phyloP scores from a whole-genome alignment of 2,888 invertebrate species.

The Spicauda simplicius region DNA sequence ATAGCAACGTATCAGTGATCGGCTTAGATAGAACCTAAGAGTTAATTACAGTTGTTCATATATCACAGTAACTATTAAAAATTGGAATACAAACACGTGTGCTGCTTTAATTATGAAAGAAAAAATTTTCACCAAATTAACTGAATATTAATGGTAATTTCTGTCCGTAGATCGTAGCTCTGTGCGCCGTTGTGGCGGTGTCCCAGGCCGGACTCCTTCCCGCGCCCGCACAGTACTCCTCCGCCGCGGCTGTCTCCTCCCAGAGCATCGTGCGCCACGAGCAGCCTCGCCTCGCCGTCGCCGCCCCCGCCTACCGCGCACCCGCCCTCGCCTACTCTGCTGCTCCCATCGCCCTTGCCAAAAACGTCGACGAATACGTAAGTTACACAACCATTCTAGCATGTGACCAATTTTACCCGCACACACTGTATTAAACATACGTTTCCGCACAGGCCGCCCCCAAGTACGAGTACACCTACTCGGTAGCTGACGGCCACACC shows the following conservation, averaged over 20 bases:
- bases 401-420: background rate
- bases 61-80: too few relatives aligned
- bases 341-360: conserved; percentile 39
- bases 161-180: conserved; percentile 41
- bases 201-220: conserved; percentile 55
- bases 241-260: conserved; percentile 63
- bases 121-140: too few relatives aligned
- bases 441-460: conserved; percentile 62
- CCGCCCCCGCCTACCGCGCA: conserved; percentile 35
- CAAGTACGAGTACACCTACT: conserved; percentile 81
- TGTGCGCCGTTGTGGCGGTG: conserved; percentile 53
- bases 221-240: conserved; percentile 65
- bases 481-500: conserved; percentile 83
- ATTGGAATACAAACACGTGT: too few relatives aligned
- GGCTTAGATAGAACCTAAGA: too few relatives aligned
- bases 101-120: too few relatives aligned
- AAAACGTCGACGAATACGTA: conserved; percentile 51
- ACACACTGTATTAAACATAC: background rate
- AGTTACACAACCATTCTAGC: conserved; percentile 23
- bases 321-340: conserved; percentile 3
- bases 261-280: too few relatives aligned
- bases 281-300: conserved; percentile 54
- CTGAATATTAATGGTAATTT: background rate
- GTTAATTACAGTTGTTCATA: too few relatives aligned
- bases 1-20: too few relatives aligned